Evolutionary conservation across 2,797 vertebrate genomes (phyloP).

Genomic region (Kryptolebias ocellatus): DNA sequence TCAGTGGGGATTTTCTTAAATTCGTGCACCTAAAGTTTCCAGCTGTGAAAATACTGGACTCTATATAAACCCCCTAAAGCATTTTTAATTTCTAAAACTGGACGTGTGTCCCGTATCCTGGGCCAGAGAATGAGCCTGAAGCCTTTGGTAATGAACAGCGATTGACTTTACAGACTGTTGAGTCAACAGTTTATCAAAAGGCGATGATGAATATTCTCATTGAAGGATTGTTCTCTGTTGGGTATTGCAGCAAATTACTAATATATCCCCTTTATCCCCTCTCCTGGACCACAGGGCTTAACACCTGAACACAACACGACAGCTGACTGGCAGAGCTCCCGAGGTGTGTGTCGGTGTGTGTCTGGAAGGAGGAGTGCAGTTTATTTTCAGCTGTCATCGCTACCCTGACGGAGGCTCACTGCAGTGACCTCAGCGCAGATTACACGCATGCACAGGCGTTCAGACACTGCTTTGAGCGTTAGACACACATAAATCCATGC

Average conservation of each 20-base stretch:
- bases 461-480: background rate
- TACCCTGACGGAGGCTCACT: conserved; percentile 34
- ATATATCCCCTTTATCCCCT: conserved; percentile 64
- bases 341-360: conserved; percentile 12
- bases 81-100: conserved; percentile 3
- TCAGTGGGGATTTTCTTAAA: no score
- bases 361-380: conserved; percentile 16
- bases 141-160: conserved; percentile 31
- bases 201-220: conserved; percentile 71
- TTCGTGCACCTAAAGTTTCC: no score
- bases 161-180: conserved; percentile 44
- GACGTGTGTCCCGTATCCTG: background rate
- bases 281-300: conserved; percentile 58
- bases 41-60: background rate
- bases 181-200: conserved; percentile 86
- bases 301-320: conserved; percentile 50
- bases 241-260: conserved; percentile 61
- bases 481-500: background rate
- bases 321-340: conserved; percentile 56
- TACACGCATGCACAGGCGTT: background rate
- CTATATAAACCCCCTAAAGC: background rate
- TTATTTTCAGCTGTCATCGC: conserved; percentile 67
- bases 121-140: conserved; percentile 5
- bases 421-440: conserved; percentile 33
- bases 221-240: conserved; percentile 54